Evolutionary conservation across 2,797 vertebrate species (phyloP).

Genomic region (Sylvilagus floridanus): DNA sequence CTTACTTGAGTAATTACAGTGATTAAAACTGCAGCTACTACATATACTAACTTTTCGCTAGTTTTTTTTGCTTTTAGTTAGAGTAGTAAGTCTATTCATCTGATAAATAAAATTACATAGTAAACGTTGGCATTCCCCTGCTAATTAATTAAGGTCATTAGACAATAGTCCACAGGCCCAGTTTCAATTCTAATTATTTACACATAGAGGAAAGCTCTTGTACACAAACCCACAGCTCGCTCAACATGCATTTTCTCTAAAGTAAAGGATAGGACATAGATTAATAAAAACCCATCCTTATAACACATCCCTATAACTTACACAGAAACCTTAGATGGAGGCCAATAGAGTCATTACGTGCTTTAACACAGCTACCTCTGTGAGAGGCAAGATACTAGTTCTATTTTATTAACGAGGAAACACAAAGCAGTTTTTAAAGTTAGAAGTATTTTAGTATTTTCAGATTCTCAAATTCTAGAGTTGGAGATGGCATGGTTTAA

Average conservation of each 20-base stretch:
- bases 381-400: neutral
- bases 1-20: neutral
- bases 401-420: conserved; percentile 38
- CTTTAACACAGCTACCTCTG: neutral
- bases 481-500: neutral
- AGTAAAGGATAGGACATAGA: neutral
- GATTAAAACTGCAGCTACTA: conserved; percentile 57
- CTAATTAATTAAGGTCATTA: conserved; percentile 61
- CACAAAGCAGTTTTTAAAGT: neutral
- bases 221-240: neutral
- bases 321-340: neutral
- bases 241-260: conserved; percentile 24
- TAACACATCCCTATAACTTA: neutral
- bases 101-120: conserved; percentile 42
- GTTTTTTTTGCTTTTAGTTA: conserved; percentile 52
- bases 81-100: neutral
- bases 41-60: neutral
- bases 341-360: neutral
- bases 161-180: conserved; percentile 4
- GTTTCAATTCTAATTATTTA: conserved; percentile 27
- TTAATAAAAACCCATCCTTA: neutral
- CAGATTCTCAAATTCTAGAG: neutral
- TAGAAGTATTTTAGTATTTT: neutral
- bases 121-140: conserved; percentile 29
- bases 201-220: conserved; percentile 27